Base-by-base conservation (phyloP, 2,888 invertebrate species). In the Apodemia mormo region DNA sequence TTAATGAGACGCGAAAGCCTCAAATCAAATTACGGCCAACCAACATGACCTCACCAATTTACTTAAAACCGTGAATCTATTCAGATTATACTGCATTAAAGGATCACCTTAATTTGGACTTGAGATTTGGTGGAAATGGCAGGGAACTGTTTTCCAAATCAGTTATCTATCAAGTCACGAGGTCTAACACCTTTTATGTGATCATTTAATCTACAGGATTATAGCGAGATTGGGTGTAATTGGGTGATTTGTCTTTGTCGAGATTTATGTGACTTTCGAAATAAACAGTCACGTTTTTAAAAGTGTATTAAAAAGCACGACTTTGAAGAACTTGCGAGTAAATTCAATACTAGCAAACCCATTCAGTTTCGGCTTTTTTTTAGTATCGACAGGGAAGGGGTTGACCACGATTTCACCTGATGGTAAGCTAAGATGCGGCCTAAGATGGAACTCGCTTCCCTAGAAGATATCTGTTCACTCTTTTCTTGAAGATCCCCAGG, bases 1-100 rank as follows among this genome's bases (percentile, higher is more conserved):
- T 69, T 80, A 81, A 80, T 81, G 79, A 78, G 78, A 78, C 66
- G 74, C 77, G 79, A 79, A 78, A 75, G 76, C 75, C 72, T 69
- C 73, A 72, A 77, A 78, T 77, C 74, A 75, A 79, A 77, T 79
- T 78, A 77, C 72, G 74, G 74, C 72, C 71, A 72, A 74, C 71
- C 70, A 74, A 72, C 69, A 45, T 68, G 68, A 67, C 69, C 69
- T 58, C 22, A 52, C 70, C 70, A 73, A 71, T 71, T 72, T 69
- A 64, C 5, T 22, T 69, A 58, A 70, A 66, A 68, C 66, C 67
- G 68, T 37, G 71, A 71, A 74, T 70, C 65, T 71, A 45, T 71
- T 43, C 29, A 29, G 66, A 40, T 70, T 61, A n/a, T 52, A 30
- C 66, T 58, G 49, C 52, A 70, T 71, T 67, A 67, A 67, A 49